Conservation (phyloP, 2,888 invertebrate species). For the Patella depressa region DNA sequence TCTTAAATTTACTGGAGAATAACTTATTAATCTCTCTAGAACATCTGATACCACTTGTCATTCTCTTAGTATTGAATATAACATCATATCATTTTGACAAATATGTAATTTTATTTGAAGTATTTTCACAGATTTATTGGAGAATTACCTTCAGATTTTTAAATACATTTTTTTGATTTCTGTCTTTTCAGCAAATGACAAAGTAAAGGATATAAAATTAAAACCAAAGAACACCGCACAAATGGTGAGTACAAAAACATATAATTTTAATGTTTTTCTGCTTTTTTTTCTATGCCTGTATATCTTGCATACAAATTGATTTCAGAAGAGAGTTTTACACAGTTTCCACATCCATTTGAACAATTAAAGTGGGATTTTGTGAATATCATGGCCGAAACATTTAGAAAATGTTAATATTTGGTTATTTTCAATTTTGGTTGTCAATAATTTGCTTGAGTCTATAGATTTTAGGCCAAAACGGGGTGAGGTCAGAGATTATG, state of each 20-base stretch:
- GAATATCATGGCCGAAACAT: no score
- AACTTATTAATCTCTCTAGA: neutral
- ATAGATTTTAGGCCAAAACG: no score
- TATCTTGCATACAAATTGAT: neutral
- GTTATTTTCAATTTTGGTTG: no score
- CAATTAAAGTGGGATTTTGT: no score
- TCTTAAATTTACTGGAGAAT: neutral
- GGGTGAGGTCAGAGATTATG: no score
- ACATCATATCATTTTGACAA: neutral
- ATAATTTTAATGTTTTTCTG: neutral
- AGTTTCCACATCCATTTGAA: neutral
- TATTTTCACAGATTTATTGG: neutral
- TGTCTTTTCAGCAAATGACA: conserved; percentile 79
- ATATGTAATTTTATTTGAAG: neutral
- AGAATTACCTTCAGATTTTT: neutral
- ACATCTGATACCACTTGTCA: neutral
- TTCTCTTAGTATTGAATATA: neutral
- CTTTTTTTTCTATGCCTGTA: neutral
- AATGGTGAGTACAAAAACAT: conserved; percentile 79
- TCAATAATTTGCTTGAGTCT: no score
- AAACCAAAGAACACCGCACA: conserved; percentile 91
- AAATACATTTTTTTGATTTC: conserved; percentile 17
- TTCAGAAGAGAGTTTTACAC: neutral
- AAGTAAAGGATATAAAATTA: conserved; percentile 83
- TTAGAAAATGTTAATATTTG: no score